Evolutionary conservation across 2,113 vertebrate species (phyloP).

Genomic region (Pygoscelis adeliae): DNA sequence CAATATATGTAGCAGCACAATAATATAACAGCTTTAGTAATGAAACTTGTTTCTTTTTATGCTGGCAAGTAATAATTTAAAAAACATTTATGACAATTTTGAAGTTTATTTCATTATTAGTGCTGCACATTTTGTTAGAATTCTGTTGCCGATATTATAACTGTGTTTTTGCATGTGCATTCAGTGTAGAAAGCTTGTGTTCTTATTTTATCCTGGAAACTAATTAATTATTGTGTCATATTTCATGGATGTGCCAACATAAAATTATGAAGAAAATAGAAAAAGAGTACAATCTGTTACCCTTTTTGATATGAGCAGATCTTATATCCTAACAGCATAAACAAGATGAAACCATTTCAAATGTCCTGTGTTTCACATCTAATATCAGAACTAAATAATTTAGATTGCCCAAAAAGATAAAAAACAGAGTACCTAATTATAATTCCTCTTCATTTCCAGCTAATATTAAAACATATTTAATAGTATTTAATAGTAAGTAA

Average conservation of each 20-base stretch:
- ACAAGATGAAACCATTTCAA: conserved; percentile 67
- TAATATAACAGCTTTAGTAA: conserved; percentile 67
- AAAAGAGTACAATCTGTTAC: conserved; percentile 36
- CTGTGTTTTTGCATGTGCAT: conserved; percentile 15
- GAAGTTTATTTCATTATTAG: conserved; percentile 72
- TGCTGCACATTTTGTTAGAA: conserved; percentile 51
- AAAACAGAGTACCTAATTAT: not conserved
- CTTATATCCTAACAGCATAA: conserved; percentile 33
- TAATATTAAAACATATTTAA: not conserved
- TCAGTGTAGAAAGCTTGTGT: conserved; percentile 11
- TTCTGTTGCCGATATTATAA: conserved; percentile 58
- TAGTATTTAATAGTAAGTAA: not conserved
- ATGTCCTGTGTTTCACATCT: conserved; percentile 76
- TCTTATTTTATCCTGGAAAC: conserved; percentile 68
- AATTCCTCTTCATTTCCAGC: not conserved
- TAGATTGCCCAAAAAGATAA: not conserved
- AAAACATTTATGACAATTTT: conserved; percentile 75
- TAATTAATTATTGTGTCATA: conserved; percentile 88
- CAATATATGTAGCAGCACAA: conserved; percentile 66
- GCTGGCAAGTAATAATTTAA: conserved; percentile 75
- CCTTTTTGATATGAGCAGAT: conserved; percentile 56
- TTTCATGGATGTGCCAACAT: conserved; percentile 81
- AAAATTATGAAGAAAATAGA: conserved; percentile 78
- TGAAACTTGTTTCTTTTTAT: conserved; percentile 72
- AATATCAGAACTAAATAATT: conserved; percentile 60